Base-by-base conservation (phyloP, 2,888 invertebrate genomes). In the Spodoptera exigua region DNA sequence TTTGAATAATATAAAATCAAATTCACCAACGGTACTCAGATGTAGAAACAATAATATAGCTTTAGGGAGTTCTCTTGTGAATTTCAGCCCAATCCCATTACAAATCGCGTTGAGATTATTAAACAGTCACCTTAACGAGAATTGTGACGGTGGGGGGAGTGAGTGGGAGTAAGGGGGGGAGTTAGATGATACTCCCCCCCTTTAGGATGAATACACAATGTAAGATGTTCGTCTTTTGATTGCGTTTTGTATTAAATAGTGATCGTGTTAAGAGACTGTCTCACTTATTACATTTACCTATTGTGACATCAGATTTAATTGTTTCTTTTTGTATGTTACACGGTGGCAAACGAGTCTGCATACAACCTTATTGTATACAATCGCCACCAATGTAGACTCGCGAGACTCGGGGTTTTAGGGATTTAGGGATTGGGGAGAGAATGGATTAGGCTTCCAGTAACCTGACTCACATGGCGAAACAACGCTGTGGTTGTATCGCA, bases 61-160 rank as follows among this genome's bases (percentile, higher is more conserved):
- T 75, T 67, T 58, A 57, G 78, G 71, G 77, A 74, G 71, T 78
- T 76, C 81, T 74, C 81, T 80, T 74, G 79, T 78, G 82, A 84
- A 85, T 83, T 86, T 83, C 81, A 77, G 80, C 84, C 84, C 88
- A 90, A 89, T 89, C 84, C 87, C 88, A 89, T 89, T 88, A 89
- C 74, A 83, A 83, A 85, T 87, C 88, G 87, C 89, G 89, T 89
- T 89, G 89, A 89, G 89, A 90, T 89, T 87, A 89, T 89, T 89
- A 89, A 87, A 88, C 89, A 89, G 89, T 88, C 89, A 89, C 86
- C 88, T 88, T 89, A 89, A 88, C 83, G 87, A 86, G 89, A 85
- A 87, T 80, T 79, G 82, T 76, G 80, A 76, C 69, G 74, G 76
- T 54, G 37, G 51, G 47, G 41, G 41, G 62, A 46, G 47, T 45